Evolutionary conservation across 1,140 invertebrate species (phyloP), one percentile per base, ranked within the genome.

Genomic region (Drosophila santomea): DNA sequence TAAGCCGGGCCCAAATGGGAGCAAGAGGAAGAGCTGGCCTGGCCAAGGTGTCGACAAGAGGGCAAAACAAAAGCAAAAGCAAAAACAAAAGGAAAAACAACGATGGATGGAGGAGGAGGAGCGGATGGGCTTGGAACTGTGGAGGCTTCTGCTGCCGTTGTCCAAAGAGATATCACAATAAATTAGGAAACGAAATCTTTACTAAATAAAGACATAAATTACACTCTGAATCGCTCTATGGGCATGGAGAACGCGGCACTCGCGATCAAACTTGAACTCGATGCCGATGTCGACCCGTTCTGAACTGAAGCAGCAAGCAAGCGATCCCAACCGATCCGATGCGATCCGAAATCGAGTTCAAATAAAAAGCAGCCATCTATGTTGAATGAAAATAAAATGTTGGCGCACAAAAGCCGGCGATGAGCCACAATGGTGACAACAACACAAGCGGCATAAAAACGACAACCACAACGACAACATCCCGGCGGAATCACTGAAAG

Each of bases 131-230:
- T 11, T 20, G 41, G 38, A 36, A 63, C 32, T 14, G 20, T 28
- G 23, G 71, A 23, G 32, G 62, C 72, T 77, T 75, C 57, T 76
- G 54, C 51, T 59, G 71, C 71, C 58, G 74, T 91, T 90, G 78
- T 85, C 80, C 83, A 84, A 82, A 91, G 77, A 91, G 90, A 90
- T 91, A 91, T 90, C 90, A 91, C 90, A 91, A 91, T 91, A 91
- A 91, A 91, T 91, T 91, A 91, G 90, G 90, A 91, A 91, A 91
- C 90, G 90, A 91, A 91, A 91, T 91, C 90, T 91, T 91, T 90
- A 89, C 90, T 91, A 91, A 91, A 91, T 91, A 91, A 91, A 91
- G 90, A 91, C 90, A 91, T 91, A 91, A 91, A 91, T 91, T 91
- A 91, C 90, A 83, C 78, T 78, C 73, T 66, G 78, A 91, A 91